Evolutionary conservation across 1,140 invertebrate species (phyloP).

Genomic region (Leptinotarsa texana): DNA sequence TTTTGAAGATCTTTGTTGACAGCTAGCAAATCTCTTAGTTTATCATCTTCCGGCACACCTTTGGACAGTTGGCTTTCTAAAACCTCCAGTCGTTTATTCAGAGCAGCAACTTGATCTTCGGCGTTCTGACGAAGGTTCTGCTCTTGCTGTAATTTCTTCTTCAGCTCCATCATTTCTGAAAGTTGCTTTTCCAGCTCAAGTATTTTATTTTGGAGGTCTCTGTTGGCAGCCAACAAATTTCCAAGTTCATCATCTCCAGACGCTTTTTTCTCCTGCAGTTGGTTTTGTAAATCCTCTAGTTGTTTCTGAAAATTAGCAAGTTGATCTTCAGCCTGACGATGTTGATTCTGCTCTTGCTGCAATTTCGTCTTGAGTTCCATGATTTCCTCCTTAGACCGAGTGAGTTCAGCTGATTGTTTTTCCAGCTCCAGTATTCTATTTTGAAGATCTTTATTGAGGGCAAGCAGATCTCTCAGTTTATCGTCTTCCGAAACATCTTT

Average conservation of each 20-base stretch:
- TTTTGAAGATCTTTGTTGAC: background rate
- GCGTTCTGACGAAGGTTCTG: background rate
- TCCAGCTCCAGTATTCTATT: too few species aligned
- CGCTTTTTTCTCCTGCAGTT: background rate
- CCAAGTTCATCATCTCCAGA: background rate
- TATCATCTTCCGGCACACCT: background rate
- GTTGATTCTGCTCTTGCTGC: background rate
- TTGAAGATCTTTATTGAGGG: background rate
- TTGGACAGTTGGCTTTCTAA: slow-evolving; percentile 17
- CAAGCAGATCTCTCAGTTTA: background rate
- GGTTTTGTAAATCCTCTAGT: slow-evolving; percentile 26
- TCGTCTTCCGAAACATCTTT: background rate
- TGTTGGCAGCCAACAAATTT: background rate
- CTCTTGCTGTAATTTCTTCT: background rate
- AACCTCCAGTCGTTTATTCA: slow-evolving; percentile 18
- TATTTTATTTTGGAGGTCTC: too few species aligned
- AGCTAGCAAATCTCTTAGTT: background rate
- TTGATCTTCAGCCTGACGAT: too few species aligned
- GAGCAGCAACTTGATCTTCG: background rate
- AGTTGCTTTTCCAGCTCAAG: too few species aligned
- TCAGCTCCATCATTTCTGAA: background rate
- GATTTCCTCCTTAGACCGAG: background rate
- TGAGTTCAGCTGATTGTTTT: too few species aligned
- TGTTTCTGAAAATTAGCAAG: slow-evolving; percentile 7
- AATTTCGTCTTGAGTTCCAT: background rate